Base-by-base conservation (phyloP, 1,140 invertebrate species). In the Ceratina japonica region DNA sequence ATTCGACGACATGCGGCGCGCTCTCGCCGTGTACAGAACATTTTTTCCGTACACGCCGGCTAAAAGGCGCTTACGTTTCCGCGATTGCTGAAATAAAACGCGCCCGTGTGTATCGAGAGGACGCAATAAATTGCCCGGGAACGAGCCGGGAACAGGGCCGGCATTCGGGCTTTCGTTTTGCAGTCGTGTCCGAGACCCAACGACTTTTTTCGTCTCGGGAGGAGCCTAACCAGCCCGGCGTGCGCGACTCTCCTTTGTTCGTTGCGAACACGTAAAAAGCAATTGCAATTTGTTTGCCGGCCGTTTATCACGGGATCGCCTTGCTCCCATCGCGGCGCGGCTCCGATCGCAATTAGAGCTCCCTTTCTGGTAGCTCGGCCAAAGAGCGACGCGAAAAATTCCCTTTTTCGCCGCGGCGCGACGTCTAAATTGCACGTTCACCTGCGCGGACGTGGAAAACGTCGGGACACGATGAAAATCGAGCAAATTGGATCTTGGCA, bases 281-380 rank as follows among this genome's bases (percentile, higher is more conserved):
- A 54, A 86, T 89, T 68, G 75, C 88, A 88, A 90, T 90, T 89
- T 88, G 86, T 88, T 89, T 89, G 78, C 70, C 56, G 75, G 78
- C 70, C 56, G 75, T 79, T 89, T 87, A 87, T 89, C 87, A 83
- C 75, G 77, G 70, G 56, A 84, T 87, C 85, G 66, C 51, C 51
- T 75, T 75, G 64, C 20, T 8, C 59, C 74, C 75, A 70, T 83
- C 71, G 84, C 80, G 70, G 66, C 75, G 62, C 59, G 51, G 79
- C 27, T 31, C 59, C 74, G 78, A 70, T 83, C 71, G 84, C 80
- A 87, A 88, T 87, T 82, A 82, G 82, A 78, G 27, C 68, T 83
- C 2, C 4, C 71, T 72, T 37, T 22, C n/a, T 62, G 31, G 27
- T 66, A 56, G 52, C 18, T 65, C 13, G 4, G 27, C 27, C 27